Evolutionary conservation across 2,888 invertebrate genomes (phyloP).

Genomic region (Colletes collaris): DNA sequence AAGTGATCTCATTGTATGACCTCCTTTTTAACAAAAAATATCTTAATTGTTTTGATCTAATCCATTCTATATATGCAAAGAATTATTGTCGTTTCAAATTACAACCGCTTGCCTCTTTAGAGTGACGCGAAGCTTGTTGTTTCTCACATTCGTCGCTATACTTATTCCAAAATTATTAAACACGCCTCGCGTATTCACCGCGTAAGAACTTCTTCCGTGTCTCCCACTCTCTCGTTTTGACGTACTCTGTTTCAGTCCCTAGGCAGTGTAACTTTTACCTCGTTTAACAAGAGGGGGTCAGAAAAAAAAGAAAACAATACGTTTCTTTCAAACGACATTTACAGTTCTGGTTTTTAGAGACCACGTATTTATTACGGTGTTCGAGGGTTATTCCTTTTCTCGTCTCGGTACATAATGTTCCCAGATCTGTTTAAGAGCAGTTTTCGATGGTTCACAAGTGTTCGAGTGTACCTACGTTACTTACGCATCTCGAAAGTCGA

Average conservation of each 20-base stretch:
- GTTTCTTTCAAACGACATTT: conserved; percentile 1
- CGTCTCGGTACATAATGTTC: not conserved
- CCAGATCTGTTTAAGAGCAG: not conserved
- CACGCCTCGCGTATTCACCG: not conserved
- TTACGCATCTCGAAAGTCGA: conserved; percentile 30
- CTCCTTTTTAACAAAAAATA: not conserved
- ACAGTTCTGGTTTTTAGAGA: not conserved
- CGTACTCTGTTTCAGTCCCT: conserved; percentile 2
- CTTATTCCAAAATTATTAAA: not conserved
- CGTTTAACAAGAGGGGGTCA: not conserved
- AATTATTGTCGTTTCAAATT: not conserved
- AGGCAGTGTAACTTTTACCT: conserved; percentile 4
- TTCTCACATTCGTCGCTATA: not conserved
- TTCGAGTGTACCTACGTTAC: conserved; percentile 12
- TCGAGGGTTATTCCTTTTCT: not conserved
- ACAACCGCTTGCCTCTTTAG: not conserved
- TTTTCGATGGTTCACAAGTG: not conserved
- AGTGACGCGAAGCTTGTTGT: not conserved
- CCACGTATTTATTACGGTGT: not conserved
- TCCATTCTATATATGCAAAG: not conserved
- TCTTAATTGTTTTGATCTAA: not conserved
- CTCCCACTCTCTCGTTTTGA: not conserved
- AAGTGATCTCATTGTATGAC: not conserved
- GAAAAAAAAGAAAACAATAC: conserved; percentile 7
- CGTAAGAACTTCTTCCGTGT: not conserved